These are phyloP conservation scores for Hydriomena furcata DNA, from an alignment of 2,888 invertebrate species.

Conservation along the genomic window DNA sequence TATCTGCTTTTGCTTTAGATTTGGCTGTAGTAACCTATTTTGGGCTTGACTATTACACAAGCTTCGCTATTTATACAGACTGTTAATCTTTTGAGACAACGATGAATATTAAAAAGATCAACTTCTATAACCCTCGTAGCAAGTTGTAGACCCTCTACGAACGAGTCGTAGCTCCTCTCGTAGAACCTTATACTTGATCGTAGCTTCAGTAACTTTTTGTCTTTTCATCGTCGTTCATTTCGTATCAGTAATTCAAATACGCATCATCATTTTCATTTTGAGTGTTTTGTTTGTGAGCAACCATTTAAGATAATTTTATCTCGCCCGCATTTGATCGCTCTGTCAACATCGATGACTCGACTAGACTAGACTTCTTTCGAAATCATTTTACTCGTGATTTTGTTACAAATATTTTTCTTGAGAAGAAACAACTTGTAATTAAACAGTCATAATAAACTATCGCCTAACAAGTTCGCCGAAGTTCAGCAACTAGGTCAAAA, in stretches of 20 bases:
- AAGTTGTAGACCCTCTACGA: slow-evolving; percentile 21
- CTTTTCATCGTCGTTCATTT: too few relatives aligned
- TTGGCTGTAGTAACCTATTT: neutral
- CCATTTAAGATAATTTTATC: neutral
- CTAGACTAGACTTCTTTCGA: slow-evolving; percentile 10
- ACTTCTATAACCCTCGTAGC: too few relatives aligned
- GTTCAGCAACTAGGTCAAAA: slow-evolving; percentile 20
- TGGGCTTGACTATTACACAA: neutral
- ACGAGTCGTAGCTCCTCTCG: slow-evolving; percentile 13
- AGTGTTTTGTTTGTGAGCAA: neutral
- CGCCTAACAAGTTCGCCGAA: slow-evolving; percentile 22
- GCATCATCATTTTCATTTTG: neutral
- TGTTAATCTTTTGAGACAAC: too few relatives aligned
- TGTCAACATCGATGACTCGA: slow-evolving; percentile 16
- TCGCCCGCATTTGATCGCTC: neutral
- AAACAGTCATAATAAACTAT: slow-evolving; percentile 26
- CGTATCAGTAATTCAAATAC: neutral
- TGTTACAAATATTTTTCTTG: slow-evolving; percentile 12
- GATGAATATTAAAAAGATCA: too few relatives aligned
- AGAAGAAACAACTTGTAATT: slow-evolving; percentile 17
- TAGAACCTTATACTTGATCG: neutral
- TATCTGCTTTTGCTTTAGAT: neutral
- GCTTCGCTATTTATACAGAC: too few relatives aligned
- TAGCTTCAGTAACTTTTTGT: too few relatives aligned
- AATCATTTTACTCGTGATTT: slow-evolving; percentile 18